Conservation (phyloP, 2,888 invertebrate species). For the Ornithoptera alexandrae region DNA sequence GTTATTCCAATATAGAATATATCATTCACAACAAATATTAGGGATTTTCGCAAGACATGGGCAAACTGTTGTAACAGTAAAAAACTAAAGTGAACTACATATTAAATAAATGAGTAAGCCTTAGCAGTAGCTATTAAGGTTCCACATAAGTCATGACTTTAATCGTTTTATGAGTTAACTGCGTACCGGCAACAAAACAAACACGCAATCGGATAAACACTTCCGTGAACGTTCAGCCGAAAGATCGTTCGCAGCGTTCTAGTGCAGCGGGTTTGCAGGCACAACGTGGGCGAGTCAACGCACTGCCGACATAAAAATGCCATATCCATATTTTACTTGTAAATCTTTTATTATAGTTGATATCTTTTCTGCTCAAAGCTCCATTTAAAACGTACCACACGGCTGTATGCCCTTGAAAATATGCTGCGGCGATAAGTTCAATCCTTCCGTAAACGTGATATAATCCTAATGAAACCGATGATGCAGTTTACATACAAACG, state of each 20-base stretch:
- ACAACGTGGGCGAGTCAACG: constrained; percentile 73
- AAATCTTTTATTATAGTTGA: constrained; percentile 60
- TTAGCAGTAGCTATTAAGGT: constrained; percentile 22
- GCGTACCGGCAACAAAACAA: constrained; percentile 17
- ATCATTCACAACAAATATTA: too few species aligned
- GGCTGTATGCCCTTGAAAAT: constrained; percentile 26
- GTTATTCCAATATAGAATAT: too few species aligned
- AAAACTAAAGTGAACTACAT: constrained; percentile 28
- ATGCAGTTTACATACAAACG: constrained; percentile 43
- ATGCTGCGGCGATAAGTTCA: constrained; percentile 40
- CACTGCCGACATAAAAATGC: constrained; percentile 69
- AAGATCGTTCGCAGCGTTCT: constrained; percentile 66
- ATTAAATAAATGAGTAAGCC: constrained; percentile 22
- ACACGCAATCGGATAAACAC: constrained; percentile 51
- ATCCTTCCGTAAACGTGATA: constrained; percentile 66
- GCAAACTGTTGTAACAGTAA: constrained; percentile 7
- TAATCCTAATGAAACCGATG: constrained; percentile 48
- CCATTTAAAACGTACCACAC: constrained; percentile 27
- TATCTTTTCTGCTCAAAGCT: constrained; percentile 6
- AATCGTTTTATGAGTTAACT: constrained; percentile 25
- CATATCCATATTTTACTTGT: constrained; percentile 68
- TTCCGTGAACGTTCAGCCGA: constrained; percentile 69
- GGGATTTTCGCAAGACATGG: too few species aligned
- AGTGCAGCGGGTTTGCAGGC: constrained; percentile 63
- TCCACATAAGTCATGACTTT: constrained; percentile 27